Base-by-base conservation (phyloP, 2,888 invertebrate species). In the Eupelmus urozonus region DNA sequence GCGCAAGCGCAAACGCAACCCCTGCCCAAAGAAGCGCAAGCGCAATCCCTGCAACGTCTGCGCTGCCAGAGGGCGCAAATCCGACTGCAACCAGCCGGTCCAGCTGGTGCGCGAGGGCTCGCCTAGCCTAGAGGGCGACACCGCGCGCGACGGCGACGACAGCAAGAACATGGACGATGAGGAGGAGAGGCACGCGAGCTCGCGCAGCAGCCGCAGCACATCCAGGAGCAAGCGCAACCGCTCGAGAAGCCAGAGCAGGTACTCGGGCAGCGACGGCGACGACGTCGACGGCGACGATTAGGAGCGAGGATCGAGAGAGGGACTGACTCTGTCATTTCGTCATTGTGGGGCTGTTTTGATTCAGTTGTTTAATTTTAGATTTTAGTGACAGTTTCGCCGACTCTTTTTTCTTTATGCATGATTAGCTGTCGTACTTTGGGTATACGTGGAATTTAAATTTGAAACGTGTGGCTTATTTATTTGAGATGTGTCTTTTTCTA, bases 11-110 rank as follows among this genome's bases (percentile, higher is more conserved):
- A 69, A 62, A 27, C 18, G 55, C 7, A 40, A 29, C 4, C 1
- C 23, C 3, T 60, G 72, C 45, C 70, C 65, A 1, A 66, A 53
- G 55, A 72, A 57, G 40, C 55, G 65, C 16, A 79, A 67, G 66
- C 53, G 42, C 2, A 80, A 80, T 16, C 71, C 75, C 0, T 80
- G 80, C 59, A 65, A 60, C 67, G 25, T 63, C 13, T 80, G 80
- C 72, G 60, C 83, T 73, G 77, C 80, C 5, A 81, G 82, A 0
- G 79, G 79, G 0, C 75, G 77, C 5, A 25, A 73, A 7, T 71
- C 71, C n/a, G 76, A 81, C 27, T 82, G 82, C 62, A 76, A n/a
- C 18, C 25, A 66, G 20, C 79, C 63, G 27, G 73, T 62, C 1
- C 78, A 63, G 1, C 18, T 71, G 27, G 72, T 67, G 27, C 77